phyloP scores from a whole-genome alignment of 2,888 invertebrate species.

The Acleris literana region DNA sequence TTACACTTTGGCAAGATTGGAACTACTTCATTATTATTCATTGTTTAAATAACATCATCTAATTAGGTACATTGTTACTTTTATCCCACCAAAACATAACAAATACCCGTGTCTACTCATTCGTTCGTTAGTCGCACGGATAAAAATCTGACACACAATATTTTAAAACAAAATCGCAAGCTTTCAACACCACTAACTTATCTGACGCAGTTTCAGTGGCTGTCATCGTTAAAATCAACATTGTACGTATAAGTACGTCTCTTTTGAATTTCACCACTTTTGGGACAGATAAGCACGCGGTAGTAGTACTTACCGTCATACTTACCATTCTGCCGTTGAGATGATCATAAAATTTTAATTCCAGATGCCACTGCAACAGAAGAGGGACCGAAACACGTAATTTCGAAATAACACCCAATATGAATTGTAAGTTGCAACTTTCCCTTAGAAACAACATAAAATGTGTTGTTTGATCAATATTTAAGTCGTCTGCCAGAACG shows the following conservation, averaged over 20 bases:
- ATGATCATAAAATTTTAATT: constrained; percentile 30
- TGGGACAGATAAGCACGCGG: constrained; percentile 17
- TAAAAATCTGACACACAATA: background rate
- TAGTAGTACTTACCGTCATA: constrained; percentile 26
- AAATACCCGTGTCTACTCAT: background rate
- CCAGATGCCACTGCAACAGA: constrained; percentile 32
- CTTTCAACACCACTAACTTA: constrained; percentile 13
- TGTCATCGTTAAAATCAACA: background rate
- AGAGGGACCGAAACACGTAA: constrained; percentile 34
- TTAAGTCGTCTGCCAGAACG: constrained; percentile 72
- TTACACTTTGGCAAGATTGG: background rate
- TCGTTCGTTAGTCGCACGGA: constrained; percentile 7
- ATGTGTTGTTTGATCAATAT: constrained; percentile 68
- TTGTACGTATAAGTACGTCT: background rate
- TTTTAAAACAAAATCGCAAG: constrained; percentile 24
- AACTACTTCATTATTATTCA: background rate
- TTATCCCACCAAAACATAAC: background rate
- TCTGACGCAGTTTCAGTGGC: constrained; percentile 15
- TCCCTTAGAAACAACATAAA: constrained; percentile 54
- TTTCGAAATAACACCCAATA: constrained; percentile 38
- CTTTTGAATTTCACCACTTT: constrained; percentile 10
- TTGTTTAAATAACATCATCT: background rate
- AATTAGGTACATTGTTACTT: constrained; percentile 1
- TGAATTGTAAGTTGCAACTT: constrained; percentile 55
- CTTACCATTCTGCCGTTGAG: constrained; percentile 26